phyloP scores from a whole-genome alignment of 1,140 invertebrate species.

The Tetranychus urticae region DNA sequence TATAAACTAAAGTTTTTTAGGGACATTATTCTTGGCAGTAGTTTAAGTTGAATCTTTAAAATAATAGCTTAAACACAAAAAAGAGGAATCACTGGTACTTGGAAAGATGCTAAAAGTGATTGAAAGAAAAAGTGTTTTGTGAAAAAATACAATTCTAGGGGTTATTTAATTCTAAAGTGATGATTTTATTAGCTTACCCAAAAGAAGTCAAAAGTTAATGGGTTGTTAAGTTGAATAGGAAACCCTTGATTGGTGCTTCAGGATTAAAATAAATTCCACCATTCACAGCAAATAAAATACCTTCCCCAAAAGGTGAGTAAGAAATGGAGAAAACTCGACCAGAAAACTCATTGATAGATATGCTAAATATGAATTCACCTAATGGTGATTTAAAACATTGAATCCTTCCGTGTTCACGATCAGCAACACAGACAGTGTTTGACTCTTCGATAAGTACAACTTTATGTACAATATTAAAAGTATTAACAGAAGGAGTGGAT shows the following conservation, averaged over 20 bases:
- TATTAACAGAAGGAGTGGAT: constrained; percentile 18
- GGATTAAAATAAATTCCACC: constrained; percentile 35
- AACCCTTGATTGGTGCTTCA: constrained; percentile 29
- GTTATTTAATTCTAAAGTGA: neutral
- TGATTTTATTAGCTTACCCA: constrained; percentile 16
- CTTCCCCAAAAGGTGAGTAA: constrained; percentile 25
- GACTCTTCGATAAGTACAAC: constrained; percentile 47
- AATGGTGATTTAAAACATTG: constrained; percentile 34
- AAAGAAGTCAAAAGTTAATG: constrained; percentile 42
- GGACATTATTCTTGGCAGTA: neutral
- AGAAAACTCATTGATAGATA: constrained; percentile 18
- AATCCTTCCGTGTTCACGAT: constrained; percentile 68
- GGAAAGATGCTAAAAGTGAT: no score
- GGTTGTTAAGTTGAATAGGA: constrained; percentile 23
- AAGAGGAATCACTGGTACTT: no score
- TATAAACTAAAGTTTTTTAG: no score
- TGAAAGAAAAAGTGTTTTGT: no score
- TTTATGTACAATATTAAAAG: constrained; percentile 59
- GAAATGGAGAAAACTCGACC: constrained; percentile 22
- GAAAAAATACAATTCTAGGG: no score
- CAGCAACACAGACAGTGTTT: constrained; percentile 55
- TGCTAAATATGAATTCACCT: constrained; percentile 14
- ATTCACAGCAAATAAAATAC: constrained; percentile 53
- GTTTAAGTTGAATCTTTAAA: neutral
- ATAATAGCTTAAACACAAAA: no score